A percentile compares a stretch with the other conserved stretches of the same genome.
These are phyloP conservation scores for Eclectus roratus DNA, from an alignment of 2,113 vertebrate genomes.

Conservation along the genomic window DNA sequence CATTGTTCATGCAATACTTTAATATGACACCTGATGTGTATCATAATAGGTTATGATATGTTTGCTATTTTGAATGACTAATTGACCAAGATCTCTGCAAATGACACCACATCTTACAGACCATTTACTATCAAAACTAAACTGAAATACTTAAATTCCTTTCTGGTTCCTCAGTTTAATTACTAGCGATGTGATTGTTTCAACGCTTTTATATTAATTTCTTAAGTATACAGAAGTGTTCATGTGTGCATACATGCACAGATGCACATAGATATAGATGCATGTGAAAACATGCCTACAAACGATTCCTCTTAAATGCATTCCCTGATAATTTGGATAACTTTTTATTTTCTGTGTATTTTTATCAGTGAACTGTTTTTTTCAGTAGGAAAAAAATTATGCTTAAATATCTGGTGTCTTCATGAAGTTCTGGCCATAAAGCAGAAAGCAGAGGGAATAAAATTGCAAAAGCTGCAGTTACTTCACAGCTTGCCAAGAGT, in stretches of 20 bases:
- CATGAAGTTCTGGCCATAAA: not conserved
- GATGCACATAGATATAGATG: too few species aligned
- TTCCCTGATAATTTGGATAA: not conserved
- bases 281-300: not conserved
- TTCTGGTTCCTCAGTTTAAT: not conserved
- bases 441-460: not conserved
- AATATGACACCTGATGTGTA: rapidly evolving
- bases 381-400: not conserved
- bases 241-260: not conserved
- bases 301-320: not conserved
- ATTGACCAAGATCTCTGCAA: not conserved
- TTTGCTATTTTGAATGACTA: not conserved
- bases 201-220: not conserved
- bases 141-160: not conserved
- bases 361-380: not conserved
- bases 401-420: not conserved
- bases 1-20: not conserved
- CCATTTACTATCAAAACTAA: not conserved
- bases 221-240: not conserved
- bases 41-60: rapidly evolving
- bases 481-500: constrained; percentile 3
- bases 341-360: not conserved
- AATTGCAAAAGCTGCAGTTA: constrained; percentile 19
- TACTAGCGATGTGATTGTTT: not conserved
- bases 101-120: not conserved